Base-by-base conservation (phyloP, 2,888 invertebrate species). In the Lordiphosa andalusiaca region DNA sequence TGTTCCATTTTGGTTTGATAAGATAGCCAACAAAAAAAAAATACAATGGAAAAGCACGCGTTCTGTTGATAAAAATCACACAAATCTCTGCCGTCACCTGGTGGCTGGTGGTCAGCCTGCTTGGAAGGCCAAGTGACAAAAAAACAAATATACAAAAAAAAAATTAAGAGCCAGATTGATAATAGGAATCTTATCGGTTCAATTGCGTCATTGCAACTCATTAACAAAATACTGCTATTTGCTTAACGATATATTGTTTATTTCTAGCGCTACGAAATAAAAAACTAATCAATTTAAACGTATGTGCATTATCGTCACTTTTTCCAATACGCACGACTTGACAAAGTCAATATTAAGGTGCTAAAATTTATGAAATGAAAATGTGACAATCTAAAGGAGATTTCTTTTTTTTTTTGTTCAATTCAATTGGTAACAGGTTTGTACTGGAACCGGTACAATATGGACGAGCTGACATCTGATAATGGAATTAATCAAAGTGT, bases 161-260 rank as follows among this genome's bases (percentile, higher is more conserved):
- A 19, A 33, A n/a, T 19, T 38, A 23, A 66, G 62, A 68, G 52
- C 73, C 59, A 67, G 59, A 71, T 69, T 60, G 71, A 77, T 75
- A 51, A 30, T 48, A 47, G 59, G 62, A 66, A 66, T 19, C 59
- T 68, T 76, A 70, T 75, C 73, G 42, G n/a, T 10, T 9, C 47
- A 56, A 49, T 64, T 82, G 76, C 76, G 76, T 76, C 76, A 76
- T 56, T 54, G 57, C 46, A 53, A 47, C 53, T 58, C 58, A 62
- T 69, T 56, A 62, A 58, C 52, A 19, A 35, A 68, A 53, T 33
- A 13, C 30, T 36, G 13, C 21, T 42, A 19, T 52, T 55, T 47
- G 53, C 46, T 38, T 23, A 51, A 38, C 54, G 60, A 68, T 73
- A 47, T 50, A 50, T 57, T 47, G 39, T 37, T 53, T 62, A 51